Evolutionary conservation across 1,140 invertebrate genomes (phyloP).

Genomic region (Bombus breviceps): DNA sequence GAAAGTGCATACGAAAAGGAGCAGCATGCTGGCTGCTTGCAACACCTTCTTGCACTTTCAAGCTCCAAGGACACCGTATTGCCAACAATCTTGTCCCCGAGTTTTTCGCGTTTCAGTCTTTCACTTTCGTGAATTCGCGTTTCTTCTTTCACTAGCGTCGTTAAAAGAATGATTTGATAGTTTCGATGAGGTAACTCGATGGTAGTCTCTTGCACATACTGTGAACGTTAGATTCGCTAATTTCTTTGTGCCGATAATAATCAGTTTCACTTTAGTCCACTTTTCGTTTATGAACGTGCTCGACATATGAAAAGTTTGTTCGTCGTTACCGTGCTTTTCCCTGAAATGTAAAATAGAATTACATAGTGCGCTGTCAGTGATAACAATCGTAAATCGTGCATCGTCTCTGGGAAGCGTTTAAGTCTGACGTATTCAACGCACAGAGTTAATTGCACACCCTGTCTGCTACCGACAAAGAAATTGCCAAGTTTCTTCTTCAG

Average conservation of each 20-base stretch:
- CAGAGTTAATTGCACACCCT: neutral
- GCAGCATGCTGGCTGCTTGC: constrained; percentile 37
- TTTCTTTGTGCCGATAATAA: no score
- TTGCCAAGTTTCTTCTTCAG: neutral
- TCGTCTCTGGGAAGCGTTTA: neutral
- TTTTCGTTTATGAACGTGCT: no score
- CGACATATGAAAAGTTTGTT: no score
- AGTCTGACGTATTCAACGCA: neutral
- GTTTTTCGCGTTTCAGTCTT: constrained; percentile 39
- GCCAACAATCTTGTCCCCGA: constrained; percentile 22
- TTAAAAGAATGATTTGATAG: neutral
- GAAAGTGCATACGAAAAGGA: constrained; percentile 57
- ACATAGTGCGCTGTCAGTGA: no score
- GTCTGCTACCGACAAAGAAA: neutral
- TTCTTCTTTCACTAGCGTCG: neutral
- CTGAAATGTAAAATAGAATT: no score
- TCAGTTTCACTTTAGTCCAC: no score
- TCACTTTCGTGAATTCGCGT: constrained; percentile 31
- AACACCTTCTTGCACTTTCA: constrained; percentile 52
- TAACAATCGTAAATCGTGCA: neutral
- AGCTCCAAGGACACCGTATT: constrained; percentile 53
- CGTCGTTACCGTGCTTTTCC: no score
- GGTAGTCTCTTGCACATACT: no score
- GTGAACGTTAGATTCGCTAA: no score
- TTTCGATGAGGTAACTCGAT: no score